A percentile compares a stretch with the other conserved stretches of the same genome.
These are phyloP conservation scores for Atta cephalotes DNA, from an alignment of 1,140 invertebrate genomes.

Conservation along the genomic window DNA sequence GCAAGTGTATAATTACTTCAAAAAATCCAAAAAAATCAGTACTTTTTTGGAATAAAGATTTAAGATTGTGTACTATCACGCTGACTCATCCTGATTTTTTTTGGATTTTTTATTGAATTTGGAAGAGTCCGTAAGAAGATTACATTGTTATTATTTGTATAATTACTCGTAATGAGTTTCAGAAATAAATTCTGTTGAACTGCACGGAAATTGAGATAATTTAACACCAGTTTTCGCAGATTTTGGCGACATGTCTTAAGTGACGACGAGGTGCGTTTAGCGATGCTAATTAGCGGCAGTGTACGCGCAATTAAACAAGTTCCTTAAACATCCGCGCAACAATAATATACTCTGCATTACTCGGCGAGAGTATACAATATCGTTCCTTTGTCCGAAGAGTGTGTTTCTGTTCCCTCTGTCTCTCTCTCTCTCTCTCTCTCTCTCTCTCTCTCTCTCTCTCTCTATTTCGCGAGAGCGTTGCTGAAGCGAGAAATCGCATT, in stretches of 20 bases:
- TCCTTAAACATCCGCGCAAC: constrained; percentile 35
- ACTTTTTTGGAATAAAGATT: too few species aligned
- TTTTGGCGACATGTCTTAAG: constrained; percentile 15
- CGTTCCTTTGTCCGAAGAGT: constrained; percentile 37
- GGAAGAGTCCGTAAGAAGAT: too few species aligned
- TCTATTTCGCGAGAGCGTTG: constrained; percentile 35
- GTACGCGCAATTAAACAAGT: constrained; percentile 56
- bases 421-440: constrained; percentile 9
- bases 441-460: constrained; percentile 12
- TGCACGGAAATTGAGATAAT: constrained; percentile 16
- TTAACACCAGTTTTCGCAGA: background rate
- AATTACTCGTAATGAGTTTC: background rate
- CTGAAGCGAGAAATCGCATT: constrained; percentile 54
- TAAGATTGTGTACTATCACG: too few species aligned
- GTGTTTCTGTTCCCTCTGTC: constrained; percentile 25
- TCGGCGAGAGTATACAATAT: constrained; percentile 2
- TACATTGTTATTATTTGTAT: background rate
- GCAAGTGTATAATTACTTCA: background rate
- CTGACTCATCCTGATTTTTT: too few species aligned
- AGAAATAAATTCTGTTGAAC: constrained; percentile 6
- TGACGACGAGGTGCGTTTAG: constrained; percentile 23
- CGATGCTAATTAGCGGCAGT: constrained; percentile 63
- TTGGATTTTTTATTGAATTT: too few species aligned
- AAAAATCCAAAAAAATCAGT: background rate
- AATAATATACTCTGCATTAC: constrained; percentile 38